phyloP scores from a whole-genome alignment of 1,140 invertebrate genomes.

The Heliconius melpomene region DNA sequence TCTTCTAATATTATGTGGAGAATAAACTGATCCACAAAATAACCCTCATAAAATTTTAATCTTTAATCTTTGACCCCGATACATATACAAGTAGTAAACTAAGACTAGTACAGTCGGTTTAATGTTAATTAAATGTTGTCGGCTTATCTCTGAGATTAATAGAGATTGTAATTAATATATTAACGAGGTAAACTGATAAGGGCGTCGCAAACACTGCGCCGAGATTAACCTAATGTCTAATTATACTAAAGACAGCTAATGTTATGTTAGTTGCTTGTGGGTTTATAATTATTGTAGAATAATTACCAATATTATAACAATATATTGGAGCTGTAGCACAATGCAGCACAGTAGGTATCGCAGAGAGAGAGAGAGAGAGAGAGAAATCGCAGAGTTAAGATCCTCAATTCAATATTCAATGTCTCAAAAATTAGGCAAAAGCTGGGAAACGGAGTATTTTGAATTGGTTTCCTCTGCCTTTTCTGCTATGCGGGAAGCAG shows the following conservation, averaged over 20 bases:
- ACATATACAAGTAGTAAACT: not conserved
- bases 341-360: too few species aligned
- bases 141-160: slow-evolving; percentile 8
- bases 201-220: not conserved
- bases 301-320: not conserved
- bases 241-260: slow-evolving; percentile 1
- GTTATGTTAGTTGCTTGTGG: not conserved
- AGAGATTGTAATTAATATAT: slow-evolving; percentile 12
- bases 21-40: not conserved
- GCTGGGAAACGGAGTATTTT: too few species aligned
- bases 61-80: not conserved
- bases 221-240: slow-evolving; percentile 2
- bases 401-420: too few species aligned
- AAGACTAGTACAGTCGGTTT: slow-evolving; percentile 1
- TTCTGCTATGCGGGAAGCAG: too few species aligned
- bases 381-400: too few species aligned
- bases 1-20: too few species aligned
- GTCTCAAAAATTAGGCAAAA: too few species aligned
- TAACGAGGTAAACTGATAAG: slow-evolving; percentile 10
- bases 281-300: not conserved
- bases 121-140: slow-evolving; percentile 9
- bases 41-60: not conserved
- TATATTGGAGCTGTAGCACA: too few species aligned
- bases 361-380: too few species aligned
- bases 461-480: too few species aligned